phyloP scores from a whole-genome alignment of 2,797 vertebrate genomes.

The Brachyrhaphis roseni region DNA sequence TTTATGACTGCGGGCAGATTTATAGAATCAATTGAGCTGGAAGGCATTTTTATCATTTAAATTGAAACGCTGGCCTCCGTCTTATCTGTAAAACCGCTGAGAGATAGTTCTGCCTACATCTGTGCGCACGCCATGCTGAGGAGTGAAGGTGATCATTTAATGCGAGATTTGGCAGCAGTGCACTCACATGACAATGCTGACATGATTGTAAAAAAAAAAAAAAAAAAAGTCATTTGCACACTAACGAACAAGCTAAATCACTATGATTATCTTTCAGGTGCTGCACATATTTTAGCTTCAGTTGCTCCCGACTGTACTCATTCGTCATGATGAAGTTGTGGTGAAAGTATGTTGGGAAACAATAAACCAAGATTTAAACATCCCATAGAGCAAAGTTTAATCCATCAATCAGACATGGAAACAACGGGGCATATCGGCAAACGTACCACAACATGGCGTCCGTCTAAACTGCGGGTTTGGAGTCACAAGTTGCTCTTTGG shows the following conservation, averaged over 20 bases:
- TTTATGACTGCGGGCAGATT: conserved; percentile 14
- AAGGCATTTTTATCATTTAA: conserved; percentile 10
- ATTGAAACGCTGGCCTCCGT: conserved; percentile 15
- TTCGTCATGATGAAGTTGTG: too few relatives aligned
- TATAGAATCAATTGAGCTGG: conserved; percentile 24
- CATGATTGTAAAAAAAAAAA: background rate
- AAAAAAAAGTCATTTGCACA: background rate
- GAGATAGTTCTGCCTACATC: background rate
- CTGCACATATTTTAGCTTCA: background rate
- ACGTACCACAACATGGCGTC: background rate
- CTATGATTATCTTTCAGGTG: background rate
- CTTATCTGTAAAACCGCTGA: conserved; percentile 32
- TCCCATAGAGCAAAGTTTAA: background rate
- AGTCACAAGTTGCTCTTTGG: background rate
- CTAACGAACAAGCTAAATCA: background rate
- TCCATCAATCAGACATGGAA: background rate
- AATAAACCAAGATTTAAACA: background rate
- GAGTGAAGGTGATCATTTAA: conserved; percentile 2
- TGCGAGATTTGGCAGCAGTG: background rate
- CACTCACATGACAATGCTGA: background rate
- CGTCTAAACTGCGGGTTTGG: background rate
- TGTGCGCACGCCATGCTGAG: background rate
- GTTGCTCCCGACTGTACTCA: background rate
- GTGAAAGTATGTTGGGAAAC: background rate
- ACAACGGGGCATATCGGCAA: background rate